phyloP scores from a whole-genome alignment of 2,113 vertebrate species.

The Hemiscyllium ocellatum region DNA sequence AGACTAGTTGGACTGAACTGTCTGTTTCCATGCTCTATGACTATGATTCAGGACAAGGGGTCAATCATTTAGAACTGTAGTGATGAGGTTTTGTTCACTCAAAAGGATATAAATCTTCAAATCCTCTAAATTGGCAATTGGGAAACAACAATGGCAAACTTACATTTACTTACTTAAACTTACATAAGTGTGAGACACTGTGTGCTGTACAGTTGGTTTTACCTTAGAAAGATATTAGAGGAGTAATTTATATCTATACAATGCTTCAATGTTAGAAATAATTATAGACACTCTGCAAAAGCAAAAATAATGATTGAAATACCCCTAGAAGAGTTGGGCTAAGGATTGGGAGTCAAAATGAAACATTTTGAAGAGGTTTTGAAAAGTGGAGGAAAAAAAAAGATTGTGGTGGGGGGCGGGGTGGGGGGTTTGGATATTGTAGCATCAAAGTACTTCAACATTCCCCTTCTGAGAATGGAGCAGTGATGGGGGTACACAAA shows the following conservation, averaged over 20 bases:
- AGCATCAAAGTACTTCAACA: not conserved
- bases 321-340: not conserved
- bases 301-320: not conserved
- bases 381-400: not conserved
- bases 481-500: not conserved
- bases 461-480: not conserved
- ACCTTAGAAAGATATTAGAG: too few relatives aligned
- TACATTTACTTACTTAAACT: not conserved
- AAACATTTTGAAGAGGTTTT: not conserved
- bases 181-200: not conserved
- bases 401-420: too few relatives aligned
- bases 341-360: not conserved
- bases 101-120: too few relatives aligned
- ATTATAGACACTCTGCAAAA: not conserved
- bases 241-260: not conserved
- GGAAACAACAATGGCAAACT: not conserved
- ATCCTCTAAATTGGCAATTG: not conserved
- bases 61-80: too few relatives aligned
- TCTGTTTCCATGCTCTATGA: too few relatives aligned
- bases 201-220: not conserved
- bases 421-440: not conserved
- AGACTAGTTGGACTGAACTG: too few relatives aligned
- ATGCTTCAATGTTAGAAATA: not conserved
- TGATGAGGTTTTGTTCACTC: too few relatives aligned
- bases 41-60: too few relatives aligned